phyloP scores from a whole-genome alignment of 1,140 invertebrate genomes.

The Sipha flava region DNA sequence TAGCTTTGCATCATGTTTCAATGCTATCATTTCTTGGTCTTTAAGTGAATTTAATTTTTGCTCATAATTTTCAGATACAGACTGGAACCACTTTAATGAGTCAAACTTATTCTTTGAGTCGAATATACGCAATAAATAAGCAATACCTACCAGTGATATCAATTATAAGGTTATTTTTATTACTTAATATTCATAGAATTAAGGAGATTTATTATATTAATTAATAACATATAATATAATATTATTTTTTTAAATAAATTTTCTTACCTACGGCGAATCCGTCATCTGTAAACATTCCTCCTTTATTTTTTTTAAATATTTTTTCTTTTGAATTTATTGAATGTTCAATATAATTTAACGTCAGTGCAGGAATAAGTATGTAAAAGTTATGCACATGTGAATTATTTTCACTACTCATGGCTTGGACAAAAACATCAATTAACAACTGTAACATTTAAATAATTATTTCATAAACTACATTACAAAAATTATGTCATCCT shows the following conservation, averaged over 20 bases:
- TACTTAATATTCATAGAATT: too few relatives aligned
- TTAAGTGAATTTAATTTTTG: slow-evolving; percentile 53
- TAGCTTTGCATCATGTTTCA: slow-evolving; percentile 69
- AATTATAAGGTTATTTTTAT: too few relatives aligned
- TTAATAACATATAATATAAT: too few relatives aligned
- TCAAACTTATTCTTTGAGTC: slow-evolving; percentile 72
- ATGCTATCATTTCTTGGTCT: slow-evolving; percentile 47
- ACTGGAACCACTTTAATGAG: slow-evolving; percentile 91
- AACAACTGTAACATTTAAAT: slow-evolving; percentile 63
- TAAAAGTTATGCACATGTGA: slow-evolving; percentile 89
- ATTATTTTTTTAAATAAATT: background rate
- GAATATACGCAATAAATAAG: slow-evolving; percentile 58
- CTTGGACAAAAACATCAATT: slow-evolving; percentile 83
- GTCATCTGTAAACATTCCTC: slow-evolving; percentile 91
- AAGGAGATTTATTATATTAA: too few relatives aligned
- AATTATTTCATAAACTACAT: too few relatives aligned
- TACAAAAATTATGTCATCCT: too few relatives aligned
- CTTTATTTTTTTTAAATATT: slow-evolving; percentile 64
- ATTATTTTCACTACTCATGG: slow-evolving; percentile 81
- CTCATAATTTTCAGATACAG: slow-evolving; percentile 66
- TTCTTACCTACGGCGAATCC: slow-evolving; percentile 88
- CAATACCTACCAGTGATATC: slow-evolving; percentile 53
- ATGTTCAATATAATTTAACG: slow-evolving; percentile 91
- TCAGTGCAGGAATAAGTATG: slow-evolving; percentile 86
- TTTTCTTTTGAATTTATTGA: slow-evolving; percentile 87